Evolutionary conservation across 1,140 invertebrate genomes (phyloP).

Genomic region (Drosophila micromelanica): DNA sequence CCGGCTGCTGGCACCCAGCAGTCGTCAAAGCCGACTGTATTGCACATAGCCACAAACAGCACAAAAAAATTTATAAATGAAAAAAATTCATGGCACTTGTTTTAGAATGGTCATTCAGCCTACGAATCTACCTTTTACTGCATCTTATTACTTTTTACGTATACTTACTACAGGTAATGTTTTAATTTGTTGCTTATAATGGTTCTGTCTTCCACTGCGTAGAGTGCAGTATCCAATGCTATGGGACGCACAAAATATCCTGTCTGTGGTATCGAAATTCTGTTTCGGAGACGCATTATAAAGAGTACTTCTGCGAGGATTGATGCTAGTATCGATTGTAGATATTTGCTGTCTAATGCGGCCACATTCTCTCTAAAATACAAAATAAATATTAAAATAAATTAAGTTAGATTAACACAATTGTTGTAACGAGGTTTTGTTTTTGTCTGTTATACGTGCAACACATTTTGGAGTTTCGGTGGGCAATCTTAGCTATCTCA

Average conservation of each 20-base stretch:
- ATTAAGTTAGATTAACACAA: background rate
- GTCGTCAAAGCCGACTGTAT: too few relatives aligned
- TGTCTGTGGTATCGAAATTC: conserved; percentile 62
- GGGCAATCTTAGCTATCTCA: too few relatives aligned
- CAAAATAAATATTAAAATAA: background rate
- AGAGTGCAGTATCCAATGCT: conserved; percentile 89
- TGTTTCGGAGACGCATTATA: conserved; percentile 85
- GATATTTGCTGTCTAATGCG: conserved; percentile 90
- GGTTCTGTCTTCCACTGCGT: conserved; percentile 88
- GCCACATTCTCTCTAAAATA: conserved; percentile 85
- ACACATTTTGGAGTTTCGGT: too few relatives aligned
- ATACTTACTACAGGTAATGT: conserved; percentile 66
- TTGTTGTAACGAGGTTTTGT: too few relatives aligned
- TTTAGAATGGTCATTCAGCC: too few relatives aligned
- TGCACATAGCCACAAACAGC: too few relatives aligned
- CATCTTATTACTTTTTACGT: background rate
- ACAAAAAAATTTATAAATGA: too few relatives aligned
- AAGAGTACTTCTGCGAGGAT: conserved; percentile 87
- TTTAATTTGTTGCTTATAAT: conserved; percentile 66
- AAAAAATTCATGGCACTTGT: too few relatives aligned
- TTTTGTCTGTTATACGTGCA: too few relatives aligned
- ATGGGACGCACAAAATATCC: conserved; percentile 84
- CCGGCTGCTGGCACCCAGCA: too few relatives aligned
- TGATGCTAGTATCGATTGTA: conserved; percentile 89
- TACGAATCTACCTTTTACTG: too few relatives aligned